Evolutionary conservation across 2,888 invertebrate species (phyloP).

Genomic region (Odontocolon sp.): DNA sequence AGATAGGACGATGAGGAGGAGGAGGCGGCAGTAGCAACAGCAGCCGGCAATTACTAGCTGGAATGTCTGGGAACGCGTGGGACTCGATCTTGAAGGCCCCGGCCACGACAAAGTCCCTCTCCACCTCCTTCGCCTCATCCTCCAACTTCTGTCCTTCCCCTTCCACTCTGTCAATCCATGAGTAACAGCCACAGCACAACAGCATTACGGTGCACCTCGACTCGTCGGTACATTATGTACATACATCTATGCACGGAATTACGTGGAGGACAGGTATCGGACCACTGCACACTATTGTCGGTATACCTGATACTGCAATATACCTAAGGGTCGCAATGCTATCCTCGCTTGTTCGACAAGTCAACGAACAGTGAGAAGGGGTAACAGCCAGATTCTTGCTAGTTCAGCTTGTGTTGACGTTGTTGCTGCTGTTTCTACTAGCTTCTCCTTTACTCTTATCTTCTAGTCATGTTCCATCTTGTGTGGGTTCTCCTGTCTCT

Average conservation of each 20-base stretch:
- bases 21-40: constrained; percentile 64
- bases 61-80: constrained; percentile 79
- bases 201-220: constrained; percentile 5
- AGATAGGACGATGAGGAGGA: constrained; percentile 42
- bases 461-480: neutral
- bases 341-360: constrained; percentile 17
- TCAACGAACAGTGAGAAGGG: neutral
- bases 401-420: constrained; percentile 15
- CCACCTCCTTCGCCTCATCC: constrained; percentile 16
- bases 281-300: constrained; percentile 8
- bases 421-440: constrained; percentile 6
- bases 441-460: constrained; percentile 18
- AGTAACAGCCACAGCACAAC: constrained; percentile 11
- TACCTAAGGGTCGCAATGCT: constrained; percentile 17
- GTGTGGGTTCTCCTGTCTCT: neutral
- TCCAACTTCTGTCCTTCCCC: constrained; percentile 30
- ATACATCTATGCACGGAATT: constrained; percentile 61
- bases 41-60: constrained; percentile 78
- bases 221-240: constrained; percentile 58
- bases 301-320: neutral
- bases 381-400: neutral
- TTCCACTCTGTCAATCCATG: constrained; percentile 20
- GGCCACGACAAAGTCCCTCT: constrained; percentile 60
- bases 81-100: constrained; percentile 75
- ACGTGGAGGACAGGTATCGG: constrained; percentile 49